These are phyloP conservation scores for Troilus luridus DNA, from an alignment of 2,888 invertebrate genomes.

Conservation along the genomic window DNA sequence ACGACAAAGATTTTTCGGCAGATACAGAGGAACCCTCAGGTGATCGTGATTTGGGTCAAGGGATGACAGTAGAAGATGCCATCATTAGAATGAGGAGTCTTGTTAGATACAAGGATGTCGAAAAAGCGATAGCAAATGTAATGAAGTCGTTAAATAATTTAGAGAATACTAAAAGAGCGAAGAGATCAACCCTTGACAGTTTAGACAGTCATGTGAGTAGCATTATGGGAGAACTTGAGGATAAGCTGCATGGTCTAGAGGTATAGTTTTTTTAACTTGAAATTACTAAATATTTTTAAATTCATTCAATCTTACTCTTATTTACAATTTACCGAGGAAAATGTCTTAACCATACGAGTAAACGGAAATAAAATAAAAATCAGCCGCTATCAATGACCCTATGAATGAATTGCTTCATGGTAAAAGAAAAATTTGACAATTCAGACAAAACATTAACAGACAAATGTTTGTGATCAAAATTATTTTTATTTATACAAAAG, in stretches of 20 bases:
- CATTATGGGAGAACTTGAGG: conserved; percentile 75
- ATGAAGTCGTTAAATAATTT: conserved; percentile 12
- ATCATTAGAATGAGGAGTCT: conserved; percentile 59
- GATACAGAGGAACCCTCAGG: not conserved
- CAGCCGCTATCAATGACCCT: not conserved
- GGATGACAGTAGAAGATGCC: conserved; percentile 42
- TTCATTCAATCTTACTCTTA: not conserved
- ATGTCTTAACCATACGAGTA: not conserved
- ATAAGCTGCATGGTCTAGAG: conserved; percentile 76
- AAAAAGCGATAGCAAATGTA: conserved; percentile 60
- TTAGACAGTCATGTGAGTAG: conserved; percentile 73
- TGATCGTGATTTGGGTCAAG: not conserved
- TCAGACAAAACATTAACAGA: too few relatives aligned
- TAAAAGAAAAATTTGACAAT: not conserved
- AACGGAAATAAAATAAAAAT: not conserved
- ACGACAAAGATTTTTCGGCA: not conserved
- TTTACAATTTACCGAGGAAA: not conserved
- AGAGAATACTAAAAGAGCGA: conserved; percentile 40
- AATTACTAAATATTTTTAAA: not conserved
- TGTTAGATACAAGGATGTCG: conserved; percentile 59
- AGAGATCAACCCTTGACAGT: conserved; percentile 60
- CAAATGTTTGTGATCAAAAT: not conserved
- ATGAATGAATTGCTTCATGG: not conserved
- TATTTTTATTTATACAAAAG: too few relatives aligned
- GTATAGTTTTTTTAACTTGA: conserved; percentile 67